Percentiles rank a stretch among this genome's conserved stretches.
Conservation (phyloP, 2,888 invertebrate genomes). For the Hydraecia micacea region DNA sequence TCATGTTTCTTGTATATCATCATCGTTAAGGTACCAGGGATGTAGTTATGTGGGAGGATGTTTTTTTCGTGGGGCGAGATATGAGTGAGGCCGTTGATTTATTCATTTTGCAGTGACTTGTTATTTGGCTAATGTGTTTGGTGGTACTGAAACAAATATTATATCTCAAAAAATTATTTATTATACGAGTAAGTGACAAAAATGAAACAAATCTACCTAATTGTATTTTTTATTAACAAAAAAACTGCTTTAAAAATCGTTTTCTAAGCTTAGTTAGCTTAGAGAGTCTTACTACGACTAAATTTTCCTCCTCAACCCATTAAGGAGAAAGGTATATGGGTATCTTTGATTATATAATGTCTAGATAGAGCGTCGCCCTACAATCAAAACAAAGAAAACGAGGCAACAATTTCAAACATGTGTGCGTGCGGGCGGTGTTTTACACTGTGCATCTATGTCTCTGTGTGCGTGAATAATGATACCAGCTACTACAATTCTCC, state of each 20-base stretch:
- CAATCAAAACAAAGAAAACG: too few relatives aligned
- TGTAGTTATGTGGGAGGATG: background rate
- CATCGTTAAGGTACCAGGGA: constrained; percentile 25
- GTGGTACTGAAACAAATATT: background rate
- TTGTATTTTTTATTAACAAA: background rate
- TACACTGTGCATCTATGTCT: too few relatives aligned
- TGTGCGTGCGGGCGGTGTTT: too few relatives aligned
- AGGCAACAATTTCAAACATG: too few relatives aligned
- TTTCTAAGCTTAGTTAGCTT: background rate
- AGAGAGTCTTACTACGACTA: background rate
- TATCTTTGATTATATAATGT: too few relatives aligned
- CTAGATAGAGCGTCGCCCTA: too few relatives aligned
- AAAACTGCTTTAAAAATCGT: background rate
- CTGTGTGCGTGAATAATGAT: too few relatives aligned
- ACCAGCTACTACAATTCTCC: too few relatives aligned
- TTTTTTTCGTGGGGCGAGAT: background rate
- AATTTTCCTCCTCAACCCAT: constrained; percentile 6
- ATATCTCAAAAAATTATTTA: background rate
- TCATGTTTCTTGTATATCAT: constrained; percentile 45
- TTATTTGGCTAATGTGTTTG: background rate
- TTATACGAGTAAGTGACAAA: background rate
- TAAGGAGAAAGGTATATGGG: constrained; percentile 11
- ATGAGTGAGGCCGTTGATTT: background rate
- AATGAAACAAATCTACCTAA: background rate
- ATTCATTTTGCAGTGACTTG: background rate